Base-by-base conservation (phyloP, 2,797 vertebrate species). In the Myotis pilosus region DNA sequence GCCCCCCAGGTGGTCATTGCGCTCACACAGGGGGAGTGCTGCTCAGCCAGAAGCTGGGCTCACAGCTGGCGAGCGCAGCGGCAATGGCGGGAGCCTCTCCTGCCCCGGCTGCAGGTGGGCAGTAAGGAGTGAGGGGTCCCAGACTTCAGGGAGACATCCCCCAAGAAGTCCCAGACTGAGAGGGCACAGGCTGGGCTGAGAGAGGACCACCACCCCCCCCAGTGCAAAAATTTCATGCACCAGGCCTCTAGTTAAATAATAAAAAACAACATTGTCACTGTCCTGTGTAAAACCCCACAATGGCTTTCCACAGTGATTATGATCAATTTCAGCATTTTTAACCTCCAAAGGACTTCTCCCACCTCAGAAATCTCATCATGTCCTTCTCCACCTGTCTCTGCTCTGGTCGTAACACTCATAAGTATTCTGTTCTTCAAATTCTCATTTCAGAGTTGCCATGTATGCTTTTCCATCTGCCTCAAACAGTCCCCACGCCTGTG, bases 61-160 rank as follows among this genome's bases (percentile, higher is more conserved):
- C 23, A 57, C 4, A 0, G 22, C 55, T 30, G 13, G 28, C 1
- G 6, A 30, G 60, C 4, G 0, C 13, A 30, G 12, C 28, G 1
- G 60, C 15, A 2, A 28, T 62, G 28, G 12, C 12, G 1, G 60
- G 13, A 62, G 60, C 60, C 60, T 62, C 28, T 62, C 60, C 12
- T 28, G 3, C 60, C 60, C 30, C 2, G 1, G 30, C 28, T 62
- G 60, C 60, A 62, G 28, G 60, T 13, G 5, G 60, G 28, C 60
- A 62, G 2, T 30, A 62, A 62, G 60, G 60, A 62, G 60, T 13
- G 30, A 62, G 28, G 25, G 60, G 60, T 62, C 12, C 60, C 25
- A 60, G 57, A 60, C 57, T 60, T 25, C 57, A 60, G 25, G 57
- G 25, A 60, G 25, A 13, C 57, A 60, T 60, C 25, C 23, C 10